Evolutionary conservation across 2,113 vertebrate species (phyloP).

Genomic region (Eubucco bourcierii): DNA sequence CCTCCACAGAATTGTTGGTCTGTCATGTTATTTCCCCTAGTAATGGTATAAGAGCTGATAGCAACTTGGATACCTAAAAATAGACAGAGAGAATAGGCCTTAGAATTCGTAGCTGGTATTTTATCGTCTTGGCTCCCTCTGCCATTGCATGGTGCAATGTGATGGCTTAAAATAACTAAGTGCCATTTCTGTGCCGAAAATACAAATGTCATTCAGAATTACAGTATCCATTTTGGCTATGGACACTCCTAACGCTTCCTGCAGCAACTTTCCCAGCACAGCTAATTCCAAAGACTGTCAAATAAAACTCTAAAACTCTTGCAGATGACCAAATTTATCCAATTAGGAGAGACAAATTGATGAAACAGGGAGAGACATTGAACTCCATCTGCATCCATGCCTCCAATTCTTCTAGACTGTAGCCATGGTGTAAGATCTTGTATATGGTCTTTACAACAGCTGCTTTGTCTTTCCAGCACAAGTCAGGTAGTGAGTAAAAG

Average conservation of each 20-base stretch:
- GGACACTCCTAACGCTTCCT: neutral
- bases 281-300: neutral
- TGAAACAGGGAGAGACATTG: neutral
- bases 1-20: neutral
- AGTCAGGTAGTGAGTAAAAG: neutral
- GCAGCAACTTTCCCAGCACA: neutral
- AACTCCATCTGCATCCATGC: no score
- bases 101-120: neutral
- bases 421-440: accelerated
- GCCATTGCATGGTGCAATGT: neutral
- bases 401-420: neutral
- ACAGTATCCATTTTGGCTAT: neutral
- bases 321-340: neutral
- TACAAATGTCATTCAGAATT: neutral
- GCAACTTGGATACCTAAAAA: slow-evolving; percentile 38
- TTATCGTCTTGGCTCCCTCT: neutral
- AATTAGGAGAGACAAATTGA: neutral
- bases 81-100: slow-evolving; percentile 8
- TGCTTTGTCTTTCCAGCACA: neutral
- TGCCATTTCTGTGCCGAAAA: slow-evolving; percentile 5
- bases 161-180: slow-evolving; percentile 47
- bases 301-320: neutral
- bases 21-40: slow-evolving; percentile 9
- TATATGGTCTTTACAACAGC: neutral
- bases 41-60: slow-evolving; percentile 19